A percentile compares a stretch with the other conserved stretches of the same genome.
phyloP scores from a whole-genome alignment of 2,888 invertebrate genomes.

The Notocelia uddmanniana region DNA sequence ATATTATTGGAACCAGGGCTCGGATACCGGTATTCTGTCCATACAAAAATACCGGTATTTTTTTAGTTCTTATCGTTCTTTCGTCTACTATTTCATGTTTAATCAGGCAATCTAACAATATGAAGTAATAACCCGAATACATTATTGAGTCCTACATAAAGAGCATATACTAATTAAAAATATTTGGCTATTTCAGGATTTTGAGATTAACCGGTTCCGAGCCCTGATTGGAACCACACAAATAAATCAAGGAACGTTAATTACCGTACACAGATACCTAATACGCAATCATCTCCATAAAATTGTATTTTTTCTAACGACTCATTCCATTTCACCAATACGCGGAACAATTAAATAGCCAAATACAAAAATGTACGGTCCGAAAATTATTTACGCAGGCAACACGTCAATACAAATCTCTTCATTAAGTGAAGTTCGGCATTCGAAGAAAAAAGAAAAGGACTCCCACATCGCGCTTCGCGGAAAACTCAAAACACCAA shows the following conservation, averaged over 20 bases:
- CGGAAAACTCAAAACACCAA: constrained; percentile 76
- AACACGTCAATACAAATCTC: constrained; percentile 75
- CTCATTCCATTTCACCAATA: constrained; percentile 17
- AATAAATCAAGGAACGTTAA: not conserved
- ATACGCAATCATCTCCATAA: not conserved
- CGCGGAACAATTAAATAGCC: constrained; percentile 45
- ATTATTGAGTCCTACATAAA: too few relatives aligned
- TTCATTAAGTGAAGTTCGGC: constrained; percentile 71
- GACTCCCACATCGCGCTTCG: constrained; percentile 79
- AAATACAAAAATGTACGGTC: constrained; percentile 50
- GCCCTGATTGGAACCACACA: too few relatives aligned
- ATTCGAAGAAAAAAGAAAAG: constrained; percentile 65
- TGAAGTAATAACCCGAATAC: too few relatives aligned
- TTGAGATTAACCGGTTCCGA: too few relatives aligned
- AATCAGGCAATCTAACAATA: too few relatives aligned
- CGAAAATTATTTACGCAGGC: constrained; percentile 67
- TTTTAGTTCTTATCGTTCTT: too few relatives aligned
- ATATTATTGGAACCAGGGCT: too few relatives aligned
- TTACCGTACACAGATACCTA: constrained; percentile 1
- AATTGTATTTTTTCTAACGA: constrained; percentile 12
- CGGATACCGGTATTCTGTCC: too few relatives aligned
- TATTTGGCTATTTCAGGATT: too few relatives aligned
- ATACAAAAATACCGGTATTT: too few relatives aligned
- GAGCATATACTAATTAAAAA: too few relatives aligned
- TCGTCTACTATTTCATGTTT: too few relatives aligned